Evolutionary conservation across 92 coral and sea anemone genomes (phyloP).

Genomic region (Parazoanthus darwini): DNA sequence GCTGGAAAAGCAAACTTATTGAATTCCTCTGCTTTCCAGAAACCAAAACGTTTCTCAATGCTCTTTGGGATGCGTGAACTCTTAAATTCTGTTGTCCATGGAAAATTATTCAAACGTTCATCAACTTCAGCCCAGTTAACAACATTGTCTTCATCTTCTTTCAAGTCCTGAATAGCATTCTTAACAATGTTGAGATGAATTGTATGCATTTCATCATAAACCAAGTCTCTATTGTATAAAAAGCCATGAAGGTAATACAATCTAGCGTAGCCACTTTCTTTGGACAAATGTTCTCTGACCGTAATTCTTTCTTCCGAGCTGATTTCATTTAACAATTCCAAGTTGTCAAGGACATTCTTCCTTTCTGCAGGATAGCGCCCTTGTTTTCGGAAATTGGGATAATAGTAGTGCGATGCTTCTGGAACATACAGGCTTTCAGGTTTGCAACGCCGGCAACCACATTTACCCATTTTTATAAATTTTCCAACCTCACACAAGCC

Average conservation of each 20-base stretch:
- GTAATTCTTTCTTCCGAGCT: constrained; percentile 43
- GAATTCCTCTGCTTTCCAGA: constrained; percentile 56
- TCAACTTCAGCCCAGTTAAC: constrained; percentile 47
- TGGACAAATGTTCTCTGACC: constrained; percentile 36
- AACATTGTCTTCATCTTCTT: constrained; percentile 47
- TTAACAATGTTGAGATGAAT: constrained; percentile 56
- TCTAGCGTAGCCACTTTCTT: constrained; percentile 59
- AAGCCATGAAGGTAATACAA: constrained; percentile 45
- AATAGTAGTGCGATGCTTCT: constrained; percentile 58
- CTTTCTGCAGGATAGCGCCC: constrained; percentile 41
- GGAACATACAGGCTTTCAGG: constrained; percentile 50
- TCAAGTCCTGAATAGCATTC: constrained; percentile 34
- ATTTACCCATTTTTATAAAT: constrained; percentile 56
- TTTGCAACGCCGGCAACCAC: constrained; percentile 59
- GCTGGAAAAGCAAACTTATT: constrained; percentile 55
- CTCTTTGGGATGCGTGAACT: constrained; percentile 41
- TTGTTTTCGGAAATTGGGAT: constrained; percentile 48
- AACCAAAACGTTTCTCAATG: constrained; percentile 43
- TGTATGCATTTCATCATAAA: constrained; percentile 63
- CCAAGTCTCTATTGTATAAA: constrained; percentile 50
- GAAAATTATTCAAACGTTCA: constrained; percentile 45
- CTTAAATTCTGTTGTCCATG: constrained; percentile 59
- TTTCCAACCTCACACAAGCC: constrained; percentile 71
- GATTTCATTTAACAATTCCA: constrained; percentile 40
- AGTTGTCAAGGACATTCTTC: constrained; percentile 25